Conservation (phyloP, 1,140 invertebrate species). For the Steinernema feltiae region DNA sequence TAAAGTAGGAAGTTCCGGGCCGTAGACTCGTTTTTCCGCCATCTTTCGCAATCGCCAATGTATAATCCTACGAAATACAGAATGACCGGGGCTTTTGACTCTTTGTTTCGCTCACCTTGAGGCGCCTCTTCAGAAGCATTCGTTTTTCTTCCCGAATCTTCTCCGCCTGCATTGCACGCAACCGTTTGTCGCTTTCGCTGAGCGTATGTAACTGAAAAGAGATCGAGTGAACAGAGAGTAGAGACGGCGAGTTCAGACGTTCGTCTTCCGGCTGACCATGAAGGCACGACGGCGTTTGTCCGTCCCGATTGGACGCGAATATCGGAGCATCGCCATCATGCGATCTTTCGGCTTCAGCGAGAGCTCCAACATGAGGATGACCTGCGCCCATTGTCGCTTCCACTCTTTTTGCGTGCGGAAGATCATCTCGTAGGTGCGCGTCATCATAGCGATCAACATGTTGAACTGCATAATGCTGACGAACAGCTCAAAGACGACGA, state of each 20-base stretch:
- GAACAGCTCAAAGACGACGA: constrained; percentile 90
- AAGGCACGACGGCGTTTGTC: constrained; percentile 60
- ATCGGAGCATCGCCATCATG: constrained; percentile 74
- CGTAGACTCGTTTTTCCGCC: no score
- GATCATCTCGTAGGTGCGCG: constrained; percentile 90
- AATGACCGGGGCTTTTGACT: no score
- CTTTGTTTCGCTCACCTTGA: no score
- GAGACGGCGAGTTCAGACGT: background rate
- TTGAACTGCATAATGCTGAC: constrained; percentile 90
- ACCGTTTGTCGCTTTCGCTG: background rate
- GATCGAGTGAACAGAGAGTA: background rate
- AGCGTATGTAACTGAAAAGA: background rate
- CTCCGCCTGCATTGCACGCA: background rate
- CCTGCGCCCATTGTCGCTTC: constrained; percentile 96
- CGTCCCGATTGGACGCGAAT: constrained; percentile 91
- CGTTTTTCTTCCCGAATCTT: background rate
- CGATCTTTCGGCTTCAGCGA: constrained; percentile 81
- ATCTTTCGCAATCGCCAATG: no score
- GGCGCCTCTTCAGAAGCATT: no score
- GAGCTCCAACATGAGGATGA: constrained; percentile 89
- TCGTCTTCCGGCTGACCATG: constrained; percentile 1
- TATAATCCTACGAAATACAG: no score
- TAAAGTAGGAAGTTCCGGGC: no score
- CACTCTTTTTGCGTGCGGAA: constrained; percentile 93
- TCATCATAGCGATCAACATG: constrained; percentile 99